These are phyloP conservation scores for Ia io DNA, from an alignment of 2,113 vertebrate genomes.

Conservation along the genomic window DNA sequence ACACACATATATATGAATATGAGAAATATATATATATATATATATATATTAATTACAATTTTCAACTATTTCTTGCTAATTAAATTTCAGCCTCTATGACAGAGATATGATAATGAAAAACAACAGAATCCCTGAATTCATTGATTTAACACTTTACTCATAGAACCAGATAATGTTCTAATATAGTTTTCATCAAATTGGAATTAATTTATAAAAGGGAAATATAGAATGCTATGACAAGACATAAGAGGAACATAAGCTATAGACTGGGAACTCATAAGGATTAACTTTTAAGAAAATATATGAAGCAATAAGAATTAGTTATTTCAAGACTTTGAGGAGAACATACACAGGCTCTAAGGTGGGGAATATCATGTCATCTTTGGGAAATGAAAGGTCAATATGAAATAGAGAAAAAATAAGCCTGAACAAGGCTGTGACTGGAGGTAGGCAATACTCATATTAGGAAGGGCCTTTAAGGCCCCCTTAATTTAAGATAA, in stretches of 20 bases:
- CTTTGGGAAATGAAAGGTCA: neutral
- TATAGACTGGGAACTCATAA: neutral
- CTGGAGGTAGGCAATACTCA: neutral
- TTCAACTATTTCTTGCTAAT: neutral
- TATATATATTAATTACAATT: neutral
- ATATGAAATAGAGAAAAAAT: neutral
- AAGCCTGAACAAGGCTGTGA: neutral
- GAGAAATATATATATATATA: neutral
- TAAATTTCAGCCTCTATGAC: neutral
- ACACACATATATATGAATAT: neutral
- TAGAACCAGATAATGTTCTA: neutral
- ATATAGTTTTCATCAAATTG: neutral
- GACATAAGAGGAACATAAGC: neutral
- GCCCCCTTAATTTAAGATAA: neutral
- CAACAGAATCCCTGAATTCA: neutral
- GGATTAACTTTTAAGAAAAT: neutral
- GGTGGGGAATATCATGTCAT: neutral
- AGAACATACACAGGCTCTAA: neutral
- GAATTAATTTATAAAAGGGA: neutral
- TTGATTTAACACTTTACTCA: neutral
- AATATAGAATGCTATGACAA: neutral
- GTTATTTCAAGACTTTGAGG: neutral
- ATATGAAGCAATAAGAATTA: neutral
- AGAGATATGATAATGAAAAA: neutral
- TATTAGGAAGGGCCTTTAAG: neutral